phyloP scores from a whole-genome alignment of 2,113 vertebrate genomes.

The Gymnocephalus cernua region DNA sequence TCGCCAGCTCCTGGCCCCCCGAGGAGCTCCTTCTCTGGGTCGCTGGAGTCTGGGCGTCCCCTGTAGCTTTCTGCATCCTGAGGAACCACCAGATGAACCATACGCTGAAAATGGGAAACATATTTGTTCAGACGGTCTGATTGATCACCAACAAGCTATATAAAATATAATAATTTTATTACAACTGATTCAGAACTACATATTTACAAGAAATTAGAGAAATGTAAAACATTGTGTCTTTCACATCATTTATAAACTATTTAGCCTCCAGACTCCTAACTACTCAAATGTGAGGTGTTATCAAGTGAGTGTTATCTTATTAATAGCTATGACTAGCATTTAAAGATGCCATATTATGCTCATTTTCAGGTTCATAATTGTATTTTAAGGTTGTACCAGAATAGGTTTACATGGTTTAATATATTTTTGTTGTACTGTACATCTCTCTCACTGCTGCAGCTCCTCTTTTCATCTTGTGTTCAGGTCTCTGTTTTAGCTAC shows the following conservation, averaged over 20 bases:
- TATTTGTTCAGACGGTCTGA: neutral
- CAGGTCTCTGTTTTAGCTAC: no score
- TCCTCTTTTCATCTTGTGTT: no score
- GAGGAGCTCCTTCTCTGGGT: constrained; percentile 49
- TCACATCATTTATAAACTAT: neutral
- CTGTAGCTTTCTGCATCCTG: constrained; percentile 37
- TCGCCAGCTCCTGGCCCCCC: constrained; percentile 67
- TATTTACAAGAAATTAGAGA: neutral
- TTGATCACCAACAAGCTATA: neutral
- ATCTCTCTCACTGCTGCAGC: no score
- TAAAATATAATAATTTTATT: neutral
- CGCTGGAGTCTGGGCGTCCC: constrained; percentile 53
- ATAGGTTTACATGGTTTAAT: no score
- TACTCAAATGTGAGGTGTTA: no score
- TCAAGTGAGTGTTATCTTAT: no score
- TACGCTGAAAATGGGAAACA: constrained; percentile 42
- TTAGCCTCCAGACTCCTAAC: neutral
- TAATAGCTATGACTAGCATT: no score
- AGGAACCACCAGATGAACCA: constrained; percentile 67
- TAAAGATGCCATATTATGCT: no score
- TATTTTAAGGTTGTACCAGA: no score
- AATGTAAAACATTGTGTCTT: no score
- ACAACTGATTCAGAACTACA: neutral
- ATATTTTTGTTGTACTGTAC: no score
- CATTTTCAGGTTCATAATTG: no score